A percentile compares a stretch with the other conserved stretches of the same genome.
These are phyloP conservation scores for Lottia scabra DNA, from an alignment of 2,888 invertebrate genomes.

Conservation along the genomic window DNA sequence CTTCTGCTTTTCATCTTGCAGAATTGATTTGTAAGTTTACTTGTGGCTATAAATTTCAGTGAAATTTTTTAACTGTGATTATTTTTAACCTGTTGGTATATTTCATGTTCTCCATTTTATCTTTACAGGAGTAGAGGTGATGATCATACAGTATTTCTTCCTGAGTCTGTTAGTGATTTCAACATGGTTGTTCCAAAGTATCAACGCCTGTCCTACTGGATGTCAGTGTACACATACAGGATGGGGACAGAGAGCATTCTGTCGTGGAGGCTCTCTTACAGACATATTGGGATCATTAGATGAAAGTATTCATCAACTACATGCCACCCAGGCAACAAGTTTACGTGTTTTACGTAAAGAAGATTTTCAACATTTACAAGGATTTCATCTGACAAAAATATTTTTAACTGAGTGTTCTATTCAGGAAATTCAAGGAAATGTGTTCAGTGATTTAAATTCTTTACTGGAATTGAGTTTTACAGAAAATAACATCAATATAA, in stretches of 20 bases:
- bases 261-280: slow-evolving; percentile 11
- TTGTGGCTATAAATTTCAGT: too few species aligned
- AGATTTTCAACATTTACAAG: slow-evolving; percentile 25
- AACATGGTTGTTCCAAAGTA: not conserved
- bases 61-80: too few species aligned
- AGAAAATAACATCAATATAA: slow-evolving; percentile 37
- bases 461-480: slow-evolving; percentile 40
- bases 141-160: not conserved
- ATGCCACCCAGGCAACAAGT: slow-evolving; percentile 22
- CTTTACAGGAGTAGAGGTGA: not conserved
- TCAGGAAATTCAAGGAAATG: slow-evolving; percentile 33
- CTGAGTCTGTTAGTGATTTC: not conserved
- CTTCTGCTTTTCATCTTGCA: too few species aligned
- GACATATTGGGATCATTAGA: slow-evolving; percentile 18
- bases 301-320: slow-evolving; percentile 20
- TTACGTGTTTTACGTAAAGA: slow-evolving; percentile 20
- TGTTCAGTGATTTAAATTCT: slow-evolving; percentile 35
- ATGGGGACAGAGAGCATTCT: slow-evolving; percentile 17
- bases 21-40: too few species aligned
- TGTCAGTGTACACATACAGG: slow-evolving; percentile 16
- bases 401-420: slow-evolving; percentile 35
- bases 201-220: slow-evolving; percentile 13
- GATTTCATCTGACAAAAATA: slow-evolving; percentile 24
- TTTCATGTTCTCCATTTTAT: too few species aligned
- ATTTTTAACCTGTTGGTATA: too few species aligned